Percentiles rank a stretch among this genome's conserved stretches.
These are phyloP conservation scores for Poeciliopsis occidentalis DNA, from an alignment of 2,113 vertebrate species.

Conservation along the genomic window DNA sequence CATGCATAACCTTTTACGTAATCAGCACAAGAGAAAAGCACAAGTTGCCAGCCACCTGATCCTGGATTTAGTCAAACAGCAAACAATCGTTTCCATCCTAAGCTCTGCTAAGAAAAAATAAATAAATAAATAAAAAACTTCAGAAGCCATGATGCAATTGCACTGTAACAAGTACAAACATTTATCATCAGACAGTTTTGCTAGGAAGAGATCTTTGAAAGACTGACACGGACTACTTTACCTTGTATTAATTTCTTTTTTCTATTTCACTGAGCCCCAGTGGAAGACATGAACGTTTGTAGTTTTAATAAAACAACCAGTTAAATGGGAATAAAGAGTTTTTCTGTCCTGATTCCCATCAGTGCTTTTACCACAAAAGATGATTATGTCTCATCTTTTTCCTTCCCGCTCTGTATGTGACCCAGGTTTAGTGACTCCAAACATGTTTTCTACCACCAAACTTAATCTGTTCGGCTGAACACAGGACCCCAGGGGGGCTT, in stretches of 20 bases:
- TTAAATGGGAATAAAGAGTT: background rate
- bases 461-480: slow-evolving; percentile 40
- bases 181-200: background rate
- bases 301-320: background rate
- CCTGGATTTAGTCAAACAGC: background rate
- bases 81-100: background rate
- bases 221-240: no score
- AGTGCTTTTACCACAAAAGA: slow-evolving; percentile 3
- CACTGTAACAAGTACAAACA: background rate
- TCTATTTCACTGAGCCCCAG: background rate
- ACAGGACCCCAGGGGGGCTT: slow-evolving; percentile 28
- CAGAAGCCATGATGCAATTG: background rate
- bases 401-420: slow-evolving; percentile 39
- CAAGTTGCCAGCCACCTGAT: background rate
- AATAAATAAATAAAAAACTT: background rate
- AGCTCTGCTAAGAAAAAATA: background rate
- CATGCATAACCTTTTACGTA: background rate
- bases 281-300: background rate
- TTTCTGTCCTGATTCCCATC: background rate
- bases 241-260: background rate
- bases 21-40: background rate
- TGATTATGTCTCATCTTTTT: slow-evolving; percentile 14
- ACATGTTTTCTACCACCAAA: slow-evolving; percentile 29
- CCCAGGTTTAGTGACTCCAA: slow-evolving; percentile 34
- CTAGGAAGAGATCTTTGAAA: background rate